Evolutionary conservation across 1,140 invertebrate genomes (phyloP).

Genomic region (Anagrus nilaparvatae): DNA sequence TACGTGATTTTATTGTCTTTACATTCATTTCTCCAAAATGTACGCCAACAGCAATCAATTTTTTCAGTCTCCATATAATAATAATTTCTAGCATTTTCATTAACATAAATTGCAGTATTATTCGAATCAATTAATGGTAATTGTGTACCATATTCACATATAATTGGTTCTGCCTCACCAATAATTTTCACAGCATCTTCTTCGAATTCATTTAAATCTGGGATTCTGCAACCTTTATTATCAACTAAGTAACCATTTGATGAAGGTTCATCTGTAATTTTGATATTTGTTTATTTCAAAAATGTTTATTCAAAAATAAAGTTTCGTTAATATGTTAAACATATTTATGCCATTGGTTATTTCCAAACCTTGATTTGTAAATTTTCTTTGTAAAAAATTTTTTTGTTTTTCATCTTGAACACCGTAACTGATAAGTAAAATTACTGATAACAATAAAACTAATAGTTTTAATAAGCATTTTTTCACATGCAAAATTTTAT

Average conservation of each 20-base stretch:
- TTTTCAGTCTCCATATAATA: conserved; percentile 44
- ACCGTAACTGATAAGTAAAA: too few species aligned
- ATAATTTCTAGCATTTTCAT: conserved; percentile 25
- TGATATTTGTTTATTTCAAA: too few species aligned
- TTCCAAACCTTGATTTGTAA: too few species aligned
- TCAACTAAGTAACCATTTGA: conserved; percentile 48
- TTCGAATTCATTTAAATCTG: conserved; percentile 63
- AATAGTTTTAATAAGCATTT: too few species aligned
- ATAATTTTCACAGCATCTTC: conserved; percentile 42
- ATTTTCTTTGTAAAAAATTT: too few species aligned
- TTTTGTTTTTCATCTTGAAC: too few species aligned
- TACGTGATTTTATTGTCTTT: conserved; percentile 30
- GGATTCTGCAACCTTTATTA: conserved; percentile 68
- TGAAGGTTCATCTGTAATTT: too few species aligned
- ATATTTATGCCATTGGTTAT: too few species aligned
- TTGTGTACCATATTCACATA: conserved; percentile 40
- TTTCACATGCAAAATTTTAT: too few species aligned
- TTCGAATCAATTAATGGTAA: conserved; percentile 52
- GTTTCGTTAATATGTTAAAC: too few species aligned
- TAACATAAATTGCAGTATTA: conserved; percentile 49
- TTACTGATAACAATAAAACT: too few species aligned
- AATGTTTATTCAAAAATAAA: too few species aligned
- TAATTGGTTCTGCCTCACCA: conserved; percentile 30
- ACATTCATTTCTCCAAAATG: conserved; percentile 46
- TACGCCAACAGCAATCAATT: conserved; percentile 51